phyloP scores from a whole-genome alignment of 2,888 invertebrate genomes.

The Ectemnius continuus region DNA sequence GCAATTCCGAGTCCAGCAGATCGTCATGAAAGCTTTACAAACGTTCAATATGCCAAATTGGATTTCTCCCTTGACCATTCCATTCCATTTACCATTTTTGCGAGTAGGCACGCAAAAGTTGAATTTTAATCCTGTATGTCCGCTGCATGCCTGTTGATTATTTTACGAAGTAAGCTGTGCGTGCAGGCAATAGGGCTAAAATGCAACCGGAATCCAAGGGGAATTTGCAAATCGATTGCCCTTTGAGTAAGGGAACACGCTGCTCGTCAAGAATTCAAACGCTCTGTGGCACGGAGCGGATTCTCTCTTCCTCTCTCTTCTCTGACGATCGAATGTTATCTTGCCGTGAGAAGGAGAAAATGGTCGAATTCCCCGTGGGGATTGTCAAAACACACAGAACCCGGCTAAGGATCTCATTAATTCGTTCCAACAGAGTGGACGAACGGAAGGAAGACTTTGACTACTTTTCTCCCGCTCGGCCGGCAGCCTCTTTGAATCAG shows the following conservation, averaged over 20 bases:
- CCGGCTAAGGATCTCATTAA: slow-evolving; percentile 47
- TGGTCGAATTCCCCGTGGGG: slow-evolving; percentile 18
- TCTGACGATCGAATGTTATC: slow-evolving; percentile 43
- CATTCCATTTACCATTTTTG: too few relatives aligned
- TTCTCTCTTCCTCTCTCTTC: background rate
- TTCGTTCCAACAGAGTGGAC: slow-evolving; percentile 38
- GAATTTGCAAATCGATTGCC: slow-evolving; percentile 2
- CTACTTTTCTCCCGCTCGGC: slow-evolving; percentile 13
- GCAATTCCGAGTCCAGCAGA: too few relatives aligned
- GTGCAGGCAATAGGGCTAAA: background rate
- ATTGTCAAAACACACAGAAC: slow-evolving; percentile 18
- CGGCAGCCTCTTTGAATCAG: slow-evolving; percentile 19
- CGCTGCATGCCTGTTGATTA: background rate
- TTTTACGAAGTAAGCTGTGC: background rate
- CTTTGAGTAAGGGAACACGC: background rate
- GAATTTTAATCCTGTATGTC: too few relatives aligned
- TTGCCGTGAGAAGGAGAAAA: slow-evolving; percentile 12
- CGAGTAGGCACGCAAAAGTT: too few relatives aligned
- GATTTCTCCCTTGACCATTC: too few relatives aligned
- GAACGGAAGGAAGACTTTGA: slow-evolving; percentile 32
- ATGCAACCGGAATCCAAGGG: background rate
- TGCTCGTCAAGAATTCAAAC: background rate
- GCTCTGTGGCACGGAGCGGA: background rate
- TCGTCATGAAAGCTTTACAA: too few relatives aligned
- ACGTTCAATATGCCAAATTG: too few relatives aligned